Percentiles rank a stretch among this genome's conserved stretches.
Evolutionary conservation across 2,113 vertebrate species (phyloP).

Genomic region (Antigone vipio): DNA sequence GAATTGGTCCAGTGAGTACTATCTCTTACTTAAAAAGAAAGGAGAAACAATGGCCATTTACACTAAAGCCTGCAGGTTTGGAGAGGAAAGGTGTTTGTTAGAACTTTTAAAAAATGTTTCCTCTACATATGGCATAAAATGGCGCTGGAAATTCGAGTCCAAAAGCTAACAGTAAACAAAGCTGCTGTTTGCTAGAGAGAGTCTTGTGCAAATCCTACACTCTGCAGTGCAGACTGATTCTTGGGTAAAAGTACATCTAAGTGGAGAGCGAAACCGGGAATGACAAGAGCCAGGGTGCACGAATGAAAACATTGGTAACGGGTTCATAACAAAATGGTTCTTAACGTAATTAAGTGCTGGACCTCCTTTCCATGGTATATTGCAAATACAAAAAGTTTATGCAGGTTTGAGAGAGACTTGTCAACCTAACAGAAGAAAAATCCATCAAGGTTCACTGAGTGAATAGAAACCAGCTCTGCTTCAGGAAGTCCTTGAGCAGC

Average conservation of each 20-base stretch:
- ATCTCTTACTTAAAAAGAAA: neutral
- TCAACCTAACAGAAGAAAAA: neutral
- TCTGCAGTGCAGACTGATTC: neutral
- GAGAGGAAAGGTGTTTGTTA: neutral
- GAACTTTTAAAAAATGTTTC: neutral
- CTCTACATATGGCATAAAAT: neutral
- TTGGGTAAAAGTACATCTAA: neutral
- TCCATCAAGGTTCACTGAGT: neutral
- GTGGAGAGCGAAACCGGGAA: neutral
- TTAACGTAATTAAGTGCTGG: neutral
- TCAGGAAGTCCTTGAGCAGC: neutral
- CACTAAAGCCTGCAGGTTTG: neutral
- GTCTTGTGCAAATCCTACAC: neutral
- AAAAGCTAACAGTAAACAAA: neutral
- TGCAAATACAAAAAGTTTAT: neutral
- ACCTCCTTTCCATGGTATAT: neutral
- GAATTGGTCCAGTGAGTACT: neutral
- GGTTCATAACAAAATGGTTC: neutral
- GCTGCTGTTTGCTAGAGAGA: neutral
- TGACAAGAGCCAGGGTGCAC: neutral
- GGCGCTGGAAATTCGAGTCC: neutral
- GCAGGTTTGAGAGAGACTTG: neutral
- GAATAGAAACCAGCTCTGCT: neutral
- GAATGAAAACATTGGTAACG: neutral
- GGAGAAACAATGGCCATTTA: neutral